Evolutionary conservation across 1,140 invertebrate genomes (phyloP).

Genomic region (Anastrepha ludens): DNA sequence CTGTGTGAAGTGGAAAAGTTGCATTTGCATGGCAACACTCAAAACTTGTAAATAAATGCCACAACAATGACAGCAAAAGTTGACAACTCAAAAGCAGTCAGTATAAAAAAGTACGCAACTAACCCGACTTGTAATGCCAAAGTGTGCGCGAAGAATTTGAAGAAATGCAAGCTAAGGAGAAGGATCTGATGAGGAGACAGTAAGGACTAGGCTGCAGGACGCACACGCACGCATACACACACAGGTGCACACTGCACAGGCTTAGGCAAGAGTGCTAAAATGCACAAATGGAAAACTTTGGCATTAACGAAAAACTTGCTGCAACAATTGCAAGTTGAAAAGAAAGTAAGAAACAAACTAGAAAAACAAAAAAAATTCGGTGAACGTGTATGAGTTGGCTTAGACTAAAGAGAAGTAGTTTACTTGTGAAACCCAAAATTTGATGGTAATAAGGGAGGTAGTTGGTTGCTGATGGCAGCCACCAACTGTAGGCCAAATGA

Average conservation of each 20-base stretch:
- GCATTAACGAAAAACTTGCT: not conserved
- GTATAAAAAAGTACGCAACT: not conserved
- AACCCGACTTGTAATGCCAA: not conserved
- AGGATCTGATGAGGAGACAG: not conserved
- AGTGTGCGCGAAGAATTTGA: not conserved
- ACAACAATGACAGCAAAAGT: conserved; percentile 8
- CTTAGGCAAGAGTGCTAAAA: not conserved
- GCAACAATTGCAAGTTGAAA: not conserved
- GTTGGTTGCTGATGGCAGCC: not conserved
- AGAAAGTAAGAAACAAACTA: not conserved
- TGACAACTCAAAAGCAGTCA: not conserved
- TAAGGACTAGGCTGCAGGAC: not conserved
- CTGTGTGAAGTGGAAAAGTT: conserved; percentile 11
- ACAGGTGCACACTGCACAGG: not conserved
- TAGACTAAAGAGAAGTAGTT: not conserved
- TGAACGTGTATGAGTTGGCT: not conserved
- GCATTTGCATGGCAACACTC: not conserved
- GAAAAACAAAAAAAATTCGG: not conserved
- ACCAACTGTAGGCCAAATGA: not conserved
- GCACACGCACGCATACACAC: too few species aligned
- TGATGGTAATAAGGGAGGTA: not conserved
- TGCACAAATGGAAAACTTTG: not conserved
- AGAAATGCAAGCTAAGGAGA: not conserved
- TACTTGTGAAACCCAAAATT: not conserved
- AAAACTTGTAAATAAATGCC: conserved; percentile 10